phyloP scores from a whole-genome alignment of 2,888 invertebrate genomes.

The Tenthredo scrophulariae region DNA sequence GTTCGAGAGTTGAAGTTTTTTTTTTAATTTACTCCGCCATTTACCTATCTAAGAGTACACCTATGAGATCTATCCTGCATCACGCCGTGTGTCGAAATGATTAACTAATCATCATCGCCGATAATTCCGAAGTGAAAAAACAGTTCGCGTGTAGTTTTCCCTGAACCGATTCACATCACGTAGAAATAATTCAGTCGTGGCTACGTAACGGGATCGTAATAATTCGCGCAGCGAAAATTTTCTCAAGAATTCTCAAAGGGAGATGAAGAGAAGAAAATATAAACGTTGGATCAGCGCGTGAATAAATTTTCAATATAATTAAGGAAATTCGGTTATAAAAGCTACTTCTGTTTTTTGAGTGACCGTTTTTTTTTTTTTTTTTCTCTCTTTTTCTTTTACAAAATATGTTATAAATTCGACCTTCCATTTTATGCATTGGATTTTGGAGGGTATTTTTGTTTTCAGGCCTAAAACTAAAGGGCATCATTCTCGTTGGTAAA shows the following conservation, averaged over 20 bases:
- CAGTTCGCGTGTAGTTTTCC: not conserved
- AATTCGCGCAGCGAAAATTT: not conserved
- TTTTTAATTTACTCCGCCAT: conserved; percentile 46
- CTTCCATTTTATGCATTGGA: not conserved
- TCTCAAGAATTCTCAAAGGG: not conserved
- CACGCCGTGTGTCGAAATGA: not conserved
- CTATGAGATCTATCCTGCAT: not conserved
- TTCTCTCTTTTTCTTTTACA: not conserved
- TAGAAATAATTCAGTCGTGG: not conserved
- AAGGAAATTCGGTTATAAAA: not conserved
- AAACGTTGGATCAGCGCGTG: not conserved
- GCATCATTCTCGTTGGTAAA: too few relatives aligned
- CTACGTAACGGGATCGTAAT: not conserved
- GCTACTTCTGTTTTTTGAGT: not conserved
- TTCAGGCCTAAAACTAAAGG: too few relatives aligned
- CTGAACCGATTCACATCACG: not conserved
- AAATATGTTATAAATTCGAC: not conserved
- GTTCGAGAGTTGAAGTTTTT: not conserved
- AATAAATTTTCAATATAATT: not conserved
- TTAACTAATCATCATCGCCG: not conserved
- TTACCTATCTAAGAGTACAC: not conserved
- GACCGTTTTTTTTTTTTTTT: not conserved
- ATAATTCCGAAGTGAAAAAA: not conserved
- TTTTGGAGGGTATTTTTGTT: not conserved
- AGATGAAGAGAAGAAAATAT: not conserved